phyloP scores from a whole-genome alignment of 2,888 invertebrate genomes.

The Druceiella hillmani region DNA sequence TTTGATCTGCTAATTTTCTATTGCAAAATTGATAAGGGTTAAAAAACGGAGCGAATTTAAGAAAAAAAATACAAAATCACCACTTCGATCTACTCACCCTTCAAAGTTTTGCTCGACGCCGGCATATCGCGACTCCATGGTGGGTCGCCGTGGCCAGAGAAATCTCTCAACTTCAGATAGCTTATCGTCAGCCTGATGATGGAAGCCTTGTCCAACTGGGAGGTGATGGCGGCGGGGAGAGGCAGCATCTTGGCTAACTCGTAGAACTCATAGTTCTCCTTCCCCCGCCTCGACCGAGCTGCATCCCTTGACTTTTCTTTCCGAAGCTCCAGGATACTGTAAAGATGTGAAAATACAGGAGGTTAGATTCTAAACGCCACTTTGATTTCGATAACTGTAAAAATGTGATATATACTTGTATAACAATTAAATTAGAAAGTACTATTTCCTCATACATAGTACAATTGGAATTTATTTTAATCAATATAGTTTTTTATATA shows the following conservation, averaged over 20 bases:
- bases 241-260: slow-evolving; percentile 94
- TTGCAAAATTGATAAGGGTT: too few species aligned
- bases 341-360: slow-evolving; percentile 35
- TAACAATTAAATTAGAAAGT: too few species aligned
- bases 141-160: slow-evolving; percentile 93
- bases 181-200: slow-evolving; percentile 95
- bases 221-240: slow-evolving; percentile 85
- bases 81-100: too few species aligned
- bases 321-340: slow-evolving; percentile 86
- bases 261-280: slow-evolving; percentile 96
- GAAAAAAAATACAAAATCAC: too few species aligned
- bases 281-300: slow-evolving; percentile 84
- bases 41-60: too few species aligned
- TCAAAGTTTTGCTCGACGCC: slow-evolving; percentile 71
- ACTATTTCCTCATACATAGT: too few species aligned
- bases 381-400: too few species aligned
- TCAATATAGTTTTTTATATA: too few species aligned
- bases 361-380: not conserved
- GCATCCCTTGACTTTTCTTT: slow-evolving; percentile 94
- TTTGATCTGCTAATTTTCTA: too few species aligned
- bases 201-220: slow-evolving; percentile 92
- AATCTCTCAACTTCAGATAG: slow-evolving; percentile 90
- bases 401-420: too few species aligned
- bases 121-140: slow-evolving; percentile 87
- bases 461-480: too few species aligned